Percentiles rank a stretch among this genome's conserved stretches.
phyloP scores from a whole-genome alignment of 2,797 vertebrate species.

The Garrulus glandarius region DNA sequence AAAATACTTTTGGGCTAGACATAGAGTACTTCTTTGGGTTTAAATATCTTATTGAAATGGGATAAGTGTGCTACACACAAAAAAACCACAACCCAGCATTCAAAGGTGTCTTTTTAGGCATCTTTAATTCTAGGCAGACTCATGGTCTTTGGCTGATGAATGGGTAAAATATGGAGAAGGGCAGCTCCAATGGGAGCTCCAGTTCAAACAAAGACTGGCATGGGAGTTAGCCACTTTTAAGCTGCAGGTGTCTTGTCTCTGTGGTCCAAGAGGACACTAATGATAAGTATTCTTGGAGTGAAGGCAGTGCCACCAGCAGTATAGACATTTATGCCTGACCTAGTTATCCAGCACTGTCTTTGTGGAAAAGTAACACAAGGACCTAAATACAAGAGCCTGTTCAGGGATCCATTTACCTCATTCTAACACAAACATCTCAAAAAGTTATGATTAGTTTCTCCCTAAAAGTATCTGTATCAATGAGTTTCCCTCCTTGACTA shows the following conservation, averaged over 20 bases:
- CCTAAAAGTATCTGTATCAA: neutral
- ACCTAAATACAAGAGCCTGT: neutral
- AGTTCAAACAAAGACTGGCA: neutral
- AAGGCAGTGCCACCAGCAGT: accelerated
- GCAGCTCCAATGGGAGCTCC: neutral
- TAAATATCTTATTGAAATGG: neutral
- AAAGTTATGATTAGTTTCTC: neutral
- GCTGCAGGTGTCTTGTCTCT: neutral
- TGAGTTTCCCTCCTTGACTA: neutral
- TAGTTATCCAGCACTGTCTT: neutral
- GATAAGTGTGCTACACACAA: neutral
- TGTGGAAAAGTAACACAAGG: neutral
- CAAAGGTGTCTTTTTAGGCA: neutral
- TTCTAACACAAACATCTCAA: neutral
- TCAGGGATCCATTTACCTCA: neutral
- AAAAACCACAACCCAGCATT: neutral
- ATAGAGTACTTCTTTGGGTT: neutral
- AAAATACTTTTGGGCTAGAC: neutral
- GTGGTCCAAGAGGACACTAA: neutral
- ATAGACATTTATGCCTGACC: neutral
- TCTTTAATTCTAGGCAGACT: neutral
- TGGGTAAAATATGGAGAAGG: neutral
- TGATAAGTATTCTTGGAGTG: neutral
- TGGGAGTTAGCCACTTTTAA: neutral
- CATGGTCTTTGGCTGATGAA: neutral